These are phyloP conservation scores for Melanerpes aurifrons DNA, from an alignment of 2,113 vertebrate species.

Conservation along the genomic window DNA sequence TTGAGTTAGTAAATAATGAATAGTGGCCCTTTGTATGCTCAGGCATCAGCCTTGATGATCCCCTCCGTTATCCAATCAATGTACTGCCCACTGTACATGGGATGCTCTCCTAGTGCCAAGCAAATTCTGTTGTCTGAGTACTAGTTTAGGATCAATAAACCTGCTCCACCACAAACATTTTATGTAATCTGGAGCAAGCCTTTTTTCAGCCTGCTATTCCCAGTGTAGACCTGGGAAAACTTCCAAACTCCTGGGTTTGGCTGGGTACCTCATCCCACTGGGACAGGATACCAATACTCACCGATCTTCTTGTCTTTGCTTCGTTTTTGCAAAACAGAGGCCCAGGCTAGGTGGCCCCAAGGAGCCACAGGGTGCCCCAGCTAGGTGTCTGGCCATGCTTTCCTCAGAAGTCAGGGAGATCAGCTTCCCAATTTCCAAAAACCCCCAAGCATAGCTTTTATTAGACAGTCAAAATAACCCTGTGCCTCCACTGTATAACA, in stretches of 20 bases:
- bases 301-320: background rate
- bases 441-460: background rate
- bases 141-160: background rate
- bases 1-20: conserved; percentile 26
- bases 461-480: background rate
- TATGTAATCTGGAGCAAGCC: background rate
- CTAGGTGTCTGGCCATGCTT: background rate
- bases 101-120: background rate
- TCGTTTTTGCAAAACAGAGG: background rate
- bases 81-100: background rate
- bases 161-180: background rate
- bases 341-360: accelerated
- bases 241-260: background rate
- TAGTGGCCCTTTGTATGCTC: background rate
- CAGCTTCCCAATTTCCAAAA: background rate
- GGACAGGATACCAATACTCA: background rate
- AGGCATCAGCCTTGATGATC: background rate
- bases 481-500: background rate
- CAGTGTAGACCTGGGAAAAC: background rate
- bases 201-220: background rate
- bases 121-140: background rate
- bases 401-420: background rate
- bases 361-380: background rate
- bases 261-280: background rate
- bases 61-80: background rate